Conservation (phyloP, 2,797 vertebrate species). For the Malurus splendens region DNA sequence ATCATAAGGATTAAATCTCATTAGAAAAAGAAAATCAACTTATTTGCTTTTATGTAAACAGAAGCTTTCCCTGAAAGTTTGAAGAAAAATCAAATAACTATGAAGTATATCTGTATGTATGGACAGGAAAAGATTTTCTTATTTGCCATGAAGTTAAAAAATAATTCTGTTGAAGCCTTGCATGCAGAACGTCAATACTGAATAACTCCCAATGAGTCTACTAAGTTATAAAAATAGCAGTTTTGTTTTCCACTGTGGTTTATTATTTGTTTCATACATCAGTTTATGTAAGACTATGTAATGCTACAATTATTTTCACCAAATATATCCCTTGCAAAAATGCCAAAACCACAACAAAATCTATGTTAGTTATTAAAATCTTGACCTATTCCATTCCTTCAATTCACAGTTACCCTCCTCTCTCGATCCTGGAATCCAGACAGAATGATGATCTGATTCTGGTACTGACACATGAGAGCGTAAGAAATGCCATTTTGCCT, state of each 20-base stretch:
- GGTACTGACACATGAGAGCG: not conserved
- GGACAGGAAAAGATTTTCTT: not conserved
- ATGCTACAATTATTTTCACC: not conserved
- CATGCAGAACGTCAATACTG: not conserved
- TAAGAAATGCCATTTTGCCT: not conserved
- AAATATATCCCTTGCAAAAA: not conserved
- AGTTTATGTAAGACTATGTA: not conserved
- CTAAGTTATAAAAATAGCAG: not conserved
- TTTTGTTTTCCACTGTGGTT: not conserved
- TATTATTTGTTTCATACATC: not conserved
- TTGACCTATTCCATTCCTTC: not conserved
- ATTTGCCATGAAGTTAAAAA: not conserved
- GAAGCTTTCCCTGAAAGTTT: not conserved
- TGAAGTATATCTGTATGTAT: not conserved
- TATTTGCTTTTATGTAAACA: slow-evolving; percentile 3
- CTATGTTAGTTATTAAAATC: not conserved
- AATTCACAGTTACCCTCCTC: not conserved
- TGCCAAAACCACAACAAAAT: not conserved
- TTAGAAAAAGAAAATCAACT: slow-evolving; percentile 9
- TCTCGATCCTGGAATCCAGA: not conserved
- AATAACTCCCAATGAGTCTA: not conserved
- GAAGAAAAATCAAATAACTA: not conserved
- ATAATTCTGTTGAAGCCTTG: not conserved
- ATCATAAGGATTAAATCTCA: slow-evolving; percentile 38
- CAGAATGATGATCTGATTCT: not conserved